These are phyloP conservation scores for Ophioninae sp. DNA, from an alignment of 2,888 invertebrate species.

Conservation along the genomic window DNA sequence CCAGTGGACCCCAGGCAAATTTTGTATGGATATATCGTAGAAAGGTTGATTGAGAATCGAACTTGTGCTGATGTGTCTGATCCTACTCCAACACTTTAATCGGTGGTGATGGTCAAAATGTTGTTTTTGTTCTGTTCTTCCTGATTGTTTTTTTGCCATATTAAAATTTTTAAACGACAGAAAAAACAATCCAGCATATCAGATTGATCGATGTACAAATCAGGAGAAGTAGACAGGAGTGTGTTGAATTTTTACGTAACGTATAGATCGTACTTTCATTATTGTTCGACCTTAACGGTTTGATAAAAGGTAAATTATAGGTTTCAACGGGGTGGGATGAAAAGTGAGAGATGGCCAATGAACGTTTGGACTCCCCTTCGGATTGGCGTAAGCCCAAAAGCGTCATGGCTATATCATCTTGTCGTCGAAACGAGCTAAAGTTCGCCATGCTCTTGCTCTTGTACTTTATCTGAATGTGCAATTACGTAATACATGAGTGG, in stretches of 20 bases:
- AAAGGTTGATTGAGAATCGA: too few relatives aligned
- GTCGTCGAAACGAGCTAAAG: conserved; percentile 42
- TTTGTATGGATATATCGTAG: too few relatives aligned
- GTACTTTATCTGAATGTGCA: conserved; percentile 74
- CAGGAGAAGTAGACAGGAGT: neutral
- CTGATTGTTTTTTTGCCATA: too few relatives aligned
- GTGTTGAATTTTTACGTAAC: conserved; percentile 2
- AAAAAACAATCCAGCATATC: too few relatives aligned
- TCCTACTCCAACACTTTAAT: too few relatives aligned
- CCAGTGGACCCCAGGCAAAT: too few relatives aligned
- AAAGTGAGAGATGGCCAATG: conserved; percentile 1
- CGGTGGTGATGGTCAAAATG: too few relatives aligned
- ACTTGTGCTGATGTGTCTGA: too few relatives aligned
- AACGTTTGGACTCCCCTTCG: conserved; percentile 41
- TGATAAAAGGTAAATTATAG: conserved; percentile 72
- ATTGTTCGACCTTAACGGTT: conserved; percentile 69
- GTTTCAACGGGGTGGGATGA: conserved; percentile 57
- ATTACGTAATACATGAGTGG: conserved; percentile 74
- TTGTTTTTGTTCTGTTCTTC: too few relatives aligned
- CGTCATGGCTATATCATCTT: conserved; percentile 39
- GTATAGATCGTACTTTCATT: conserved; percentile 35
- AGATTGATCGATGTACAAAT: conserved; percentile 32
- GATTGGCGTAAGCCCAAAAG: conserved; percentile 43
- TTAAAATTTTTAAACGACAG: too few relatives aligned
- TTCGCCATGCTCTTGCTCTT: conserved; percentile 70